Base-by-base conservation (phyloP, 2,888 invertebrate species). In the Prenolepis imparis region DNA sequence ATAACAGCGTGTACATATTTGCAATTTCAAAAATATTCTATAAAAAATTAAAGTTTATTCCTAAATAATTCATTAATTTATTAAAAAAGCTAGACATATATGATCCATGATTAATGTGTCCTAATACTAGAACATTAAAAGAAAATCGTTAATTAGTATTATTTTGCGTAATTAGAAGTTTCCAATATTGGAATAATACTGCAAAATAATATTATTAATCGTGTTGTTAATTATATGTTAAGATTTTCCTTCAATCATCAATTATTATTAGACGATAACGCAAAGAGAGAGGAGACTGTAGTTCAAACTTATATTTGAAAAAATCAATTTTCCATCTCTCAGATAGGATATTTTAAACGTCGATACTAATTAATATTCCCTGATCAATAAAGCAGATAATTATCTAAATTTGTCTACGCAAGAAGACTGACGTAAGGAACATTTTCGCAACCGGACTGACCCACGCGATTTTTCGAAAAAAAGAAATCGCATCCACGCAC, bases 61-160 rank as follows among this genome's bases (percentile, higher is more conserved):
- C 39, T n/a, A 12, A 64, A 21, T 39, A 64, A n/a, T 64, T 39
- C 64, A 36, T 64, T 64, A 39, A 39, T 21, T 39, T 64, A 39
- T 52, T 52, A n/a, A 52, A 59, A 59, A 28, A 59, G 24, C 5
- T 28, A 28, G 11, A 59, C 0, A 36, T 36, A 36, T 36, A 36
- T 12, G 15, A 0, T 48, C 39, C 4, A 11, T 18, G 28, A 9
- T 59, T 12, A 24, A 61, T 32, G 12, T 5, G 0, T n/a, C 8
- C 36, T 4, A 36, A 36, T 21, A 11, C 9, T 21, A 64, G 5
- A 63, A 63, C 15, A 24, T 44, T 36, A 63, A 36, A 21, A 5
- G 2, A 21, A 15, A 67, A 44, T 28, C 24, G 9, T 15, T 66
- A 48, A 67, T 44, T 41, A 66, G 1, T 12, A 39, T 44, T 28